Evolutionary conservation across 2,888 invertebrate species (phyloP).

Genomic region (Caenorhabditis auriculariae): DNA sequence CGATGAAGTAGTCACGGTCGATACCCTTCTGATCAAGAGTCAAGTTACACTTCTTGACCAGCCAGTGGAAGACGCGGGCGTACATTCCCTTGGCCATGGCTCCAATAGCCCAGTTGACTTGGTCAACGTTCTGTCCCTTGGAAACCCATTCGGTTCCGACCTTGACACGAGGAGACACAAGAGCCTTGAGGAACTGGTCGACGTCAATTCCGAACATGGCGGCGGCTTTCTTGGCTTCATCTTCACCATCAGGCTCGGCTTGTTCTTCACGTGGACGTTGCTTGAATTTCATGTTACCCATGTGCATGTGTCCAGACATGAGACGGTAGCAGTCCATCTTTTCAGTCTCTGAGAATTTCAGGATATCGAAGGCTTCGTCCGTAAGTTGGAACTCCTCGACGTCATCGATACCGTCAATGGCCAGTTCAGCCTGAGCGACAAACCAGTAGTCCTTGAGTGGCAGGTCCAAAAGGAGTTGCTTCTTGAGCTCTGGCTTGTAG

Average conservation of each 20-base stretch:
- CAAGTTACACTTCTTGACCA: conserved; percentile 99
- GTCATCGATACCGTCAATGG: conserved; percentile 88
- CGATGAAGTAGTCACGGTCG: conserved; percentile 61
- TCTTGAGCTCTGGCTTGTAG: conserved; percentile 40
- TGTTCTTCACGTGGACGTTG: conserved; percentile 99
- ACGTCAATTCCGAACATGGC: conserved; percentile 52
- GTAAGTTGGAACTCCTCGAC: conserved; percentile 78
- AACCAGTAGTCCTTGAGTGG: conserved; percentile 66
- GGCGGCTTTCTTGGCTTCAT: conserved; percentile 64
- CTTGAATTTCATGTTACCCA: conserved; percentile 99
- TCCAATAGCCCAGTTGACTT: conserved; percentile 64
- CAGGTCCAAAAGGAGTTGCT: conserved; percentile 49
- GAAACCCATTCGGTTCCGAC: conserved; percentile 68
- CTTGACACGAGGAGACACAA: conserved; percentile 68
- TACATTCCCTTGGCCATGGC: conserved; percentile 67
- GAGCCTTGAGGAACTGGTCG: conserved; percentile 64
- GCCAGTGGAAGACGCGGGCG: conserved; percentile 73
- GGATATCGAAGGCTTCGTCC: conserved; percentile 88
- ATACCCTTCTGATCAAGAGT: conserved; percentile 71
- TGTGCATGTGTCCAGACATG: conserved; percentile 97
- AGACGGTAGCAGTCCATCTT: conserved; percentile 96
- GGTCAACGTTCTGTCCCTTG: conserved; percentile 68
- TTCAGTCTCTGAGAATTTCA: conserved; percentile 95
- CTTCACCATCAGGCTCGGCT: conserved; percentile 79
- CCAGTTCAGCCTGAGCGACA: conserved; percentile 90